These are phyloP conservation scores for Argyra leucocephala DNA, from an alignment of 2,888 invertebrate species.

Conservation along the genomic window DNA sequence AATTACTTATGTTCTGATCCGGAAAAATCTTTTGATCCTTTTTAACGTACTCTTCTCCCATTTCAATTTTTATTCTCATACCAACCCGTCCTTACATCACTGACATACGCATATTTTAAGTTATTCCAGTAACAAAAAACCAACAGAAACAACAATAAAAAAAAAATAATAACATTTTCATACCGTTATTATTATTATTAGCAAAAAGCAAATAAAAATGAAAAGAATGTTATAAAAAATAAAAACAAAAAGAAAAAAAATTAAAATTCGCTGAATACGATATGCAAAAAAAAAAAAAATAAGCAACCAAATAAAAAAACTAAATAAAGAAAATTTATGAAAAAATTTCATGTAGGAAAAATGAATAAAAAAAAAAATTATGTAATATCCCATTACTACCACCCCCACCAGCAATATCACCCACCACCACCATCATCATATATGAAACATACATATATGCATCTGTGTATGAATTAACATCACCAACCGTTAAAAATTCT, in stretches of 20 bases:
- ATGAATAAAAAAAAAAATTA: too few species aligned
- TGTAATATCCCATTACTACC: too few species aligned
- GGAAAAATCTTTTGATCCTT: slow-evolving; percentile 11
- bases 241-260: too few species aligned
- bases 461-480: too few species aligned
- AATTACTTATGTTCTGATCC: slow-evolving; percentile 11
- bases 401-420: too few species aligned
- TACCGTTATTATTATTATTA: neutral
- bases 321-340: neutral
- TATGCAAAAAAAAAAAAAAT: slow-evolving; percentile 1
- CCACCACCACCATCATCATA: too few species aligned
- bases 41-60: neutral
- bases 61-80: neutral
- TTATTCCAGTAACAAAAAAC: too few species aligned
- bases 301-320: neutral
- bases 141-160: too few species aligned
- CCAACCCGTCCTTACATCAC: neutral
- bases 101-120: neutral
- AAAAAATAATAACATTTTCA: too few species aligned
- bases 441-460: too few species aligned
- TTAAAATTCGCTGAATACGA: neutral
- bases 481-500: neutral
- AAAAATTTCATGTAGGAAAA: neutral
- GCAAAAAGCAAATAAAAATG: too few species aligned
- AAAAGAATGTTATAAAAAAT: neutral